Evolutionary conservation across 1,140 invertebrate species (phyloP).

Genomic region (Tetragnatha versicolor): DNA sequence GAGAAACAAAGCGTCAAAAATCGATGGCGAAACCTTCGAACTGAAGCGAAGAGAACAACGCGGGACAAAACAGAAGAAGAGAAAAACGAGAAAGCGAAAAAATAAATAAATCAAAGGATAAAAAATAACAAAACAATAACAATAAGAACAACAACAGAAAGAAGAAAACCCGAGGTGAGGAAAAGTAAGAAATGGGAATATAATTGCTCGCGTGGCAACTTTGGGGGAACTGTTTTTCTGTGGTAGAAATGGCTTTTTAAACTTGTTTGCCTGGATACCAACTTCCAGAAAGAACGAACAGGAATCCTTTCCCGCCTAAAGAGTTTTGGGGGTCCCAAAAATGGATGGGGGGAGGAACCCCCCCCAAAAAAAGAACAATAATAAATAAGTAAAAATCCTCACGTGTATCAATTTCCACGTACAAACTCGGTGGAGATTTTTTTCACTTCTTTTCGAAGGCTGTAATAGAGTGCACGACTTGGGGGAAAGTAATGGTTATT

Average conservation of each 20-base stretch:
- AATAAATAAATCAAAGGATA: conserved; percentile 2
- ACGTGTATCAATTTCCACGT: conserved; percentile 44
- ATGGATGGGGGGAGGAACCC: background rate
- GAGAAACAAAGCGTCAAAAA: conserved; percentile 4
- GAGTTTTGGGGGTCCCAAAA: conserved; percentile 3
- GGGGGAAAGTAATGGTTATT: conserved; percentile 27
- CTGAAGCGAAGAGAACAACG: background rate
- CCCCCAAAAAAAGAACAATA: conserved; percentile 3
- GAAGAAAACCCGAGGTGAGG: conserved; percentile 16
- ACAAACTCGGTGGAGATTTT: conserved; percentile 27
- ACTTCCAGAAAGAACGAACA: conserved; percentile 16
- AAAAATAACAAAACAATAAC: background rate
- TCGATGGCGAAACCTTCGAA: conserved; percentile 18
- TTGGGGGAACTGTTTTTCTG: conserved; percentile 35
- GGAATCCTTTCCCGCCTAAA: conserved; percentile 26
- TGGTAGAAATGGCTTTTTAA: conserved; percentile 45
- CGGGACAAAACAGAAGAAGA: background rate
- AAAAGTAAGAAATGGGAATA: conserved; percentile 46
- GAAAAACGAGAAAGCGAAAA: background rate
- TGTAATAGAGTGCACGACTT: conserved; percentile 39
- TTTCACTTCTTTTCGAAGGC: conserved; percentile 1
- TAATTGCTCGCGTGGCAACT: conserved; percentile 38
- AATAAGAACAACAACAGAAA: conserved; percentile 11
- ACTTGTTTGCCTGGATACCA: conserved; percentile 42
- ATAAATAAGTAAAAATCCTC: background rate